Base-by-base conservation (phyloP, 2,113 vertebrate species). In the Electrona antarctica region DNA sequence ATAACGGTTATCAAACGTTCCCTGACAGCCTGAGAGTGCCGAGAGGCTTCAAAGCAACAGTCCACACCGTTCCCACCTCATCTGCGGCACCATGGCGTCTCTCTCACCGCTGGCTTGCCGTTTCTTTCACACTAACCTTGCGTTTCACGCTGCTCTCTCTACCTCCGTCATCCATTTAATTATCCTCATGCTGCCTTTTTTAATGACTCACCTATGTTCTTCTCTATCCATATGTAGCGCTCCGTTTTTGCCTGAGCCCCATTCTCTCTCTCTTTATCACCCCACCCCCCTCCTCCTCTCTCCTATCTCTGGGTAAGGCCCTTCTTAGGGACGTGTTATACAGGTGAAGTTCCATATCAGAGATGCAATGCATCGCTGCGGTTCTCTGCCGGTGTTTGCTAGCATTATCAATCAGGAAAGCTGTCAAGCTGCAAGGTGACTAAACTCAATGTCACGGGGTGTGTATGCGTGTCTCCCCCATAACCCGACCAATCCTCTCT, bases 1-100 rank as follows among this genome's bases (percentile, higher is more conserved):
- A 48, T 59, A 82, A 69, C 11, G 13, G 63, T 68, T 72, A 82
- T 85, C 77, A 89, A 78, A 86, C 64, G 74, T 71, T 63, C 75
- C 80, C 76, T 58, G 64, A 70, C 71, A 84, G 69, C 74, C 74
- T 46, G 0, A 66, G 59, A 85, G 64, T 15, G 64, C 71, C 64
- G 60, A 41, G 59, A 67, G 8, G 47, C 67, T 79, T 79, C 73
- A 83, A 81, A 83, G 64, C 54, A 12, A 29, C 46, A 64, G 7
- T 73, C 73, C 81, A 76, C 33, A 41, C 33, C 33, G 33, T 41
- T 41, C 33, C 33, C 33, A 6, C 69, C 8, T 10, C 50, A 4
- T 54, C 11, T 12, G 6, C 51, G 6, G 12, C 13, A 13, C 56
- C 60, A 48, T n/a, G 47, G 45, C 7, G 15, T 14, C n/a, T 71